Percentiles rank a stretch among this genome's conserved stretches.
Evolutionary conservation across 2,888 invertebrate species (phyloP).

Genomic region (Alloplasta piceator): DNA sequence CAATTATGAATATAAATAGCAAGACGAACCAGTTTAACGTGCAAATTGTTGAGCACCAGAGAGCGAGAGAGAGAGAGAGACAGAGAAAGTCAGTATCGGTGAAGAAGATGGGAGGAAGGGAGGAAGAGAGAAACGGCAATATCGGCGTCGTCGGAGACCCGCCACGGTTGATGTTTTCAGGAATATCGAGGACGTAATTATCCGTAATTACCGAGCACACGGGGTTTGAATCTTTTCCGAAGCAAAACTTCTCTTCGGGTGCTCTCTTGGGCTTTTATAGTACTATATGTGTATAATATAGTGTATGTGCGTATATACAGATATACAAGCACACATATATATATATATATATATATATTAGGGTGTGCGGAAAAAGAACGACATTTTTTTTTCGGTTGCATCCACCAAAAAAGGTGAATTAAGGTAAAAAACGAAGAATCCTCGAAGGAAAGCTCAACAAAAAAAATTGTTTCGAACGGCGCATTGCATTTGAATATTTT

Average conservation of each 20-base stretch:
- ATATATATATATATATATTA: too few species aligned
- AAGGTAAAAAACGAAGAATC: too few species aligned
- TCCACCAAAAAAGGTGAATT: too few species aligned
- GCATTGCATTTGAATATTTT: too few species aligned
- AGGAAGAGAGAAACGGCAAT: slow-evolving; percentile 48
- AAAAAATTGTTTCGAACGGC: too few species aligned
- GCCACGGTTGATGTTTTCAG: slow-evolving; percentile 76
- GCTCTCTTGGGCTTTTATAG: slow-evolving; percentile 53
- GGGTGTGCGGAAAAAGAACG: too few species aligned
- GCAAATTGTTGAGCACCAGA: slow-evolving; percentile 47
- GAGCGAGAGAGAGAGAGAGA: slow-evolving; percentile 44
- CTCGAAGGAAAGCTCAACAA: too few species aligned
- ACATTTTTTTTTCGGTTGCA: too few species aligned
- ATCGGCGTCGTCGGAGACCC: slow-evolving; percentile 66
- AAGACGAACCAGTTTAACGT: slow-evolving; percentile 49
- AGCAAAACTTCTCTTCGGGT: slow-evolving; percentile 61
- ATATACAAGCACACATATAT: too few species aligned
- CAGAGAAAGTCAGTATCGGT: slow-evolving; percentile 40
- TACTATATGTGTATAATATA: slow-evolving; percentile 43
- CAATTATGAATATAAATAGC: slow-evolving; percentile 58
- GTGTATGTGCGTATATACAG: slow-evolving; percentile 24
- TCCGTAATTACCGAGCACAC: slow-evolving; percentile 81
- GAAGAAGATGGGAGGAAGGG: slow-evolving; percentile 19
- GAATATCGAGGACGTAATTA: slow-evolving; percentile 83
- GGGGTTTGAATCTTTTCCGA: slow-evolving; percentile 77